These are phyloP conservation scores for Xylota sylvarum DNA, from an alignment of 2,888 invertebrate genomes.

Conservation along the genomic window DNA sequence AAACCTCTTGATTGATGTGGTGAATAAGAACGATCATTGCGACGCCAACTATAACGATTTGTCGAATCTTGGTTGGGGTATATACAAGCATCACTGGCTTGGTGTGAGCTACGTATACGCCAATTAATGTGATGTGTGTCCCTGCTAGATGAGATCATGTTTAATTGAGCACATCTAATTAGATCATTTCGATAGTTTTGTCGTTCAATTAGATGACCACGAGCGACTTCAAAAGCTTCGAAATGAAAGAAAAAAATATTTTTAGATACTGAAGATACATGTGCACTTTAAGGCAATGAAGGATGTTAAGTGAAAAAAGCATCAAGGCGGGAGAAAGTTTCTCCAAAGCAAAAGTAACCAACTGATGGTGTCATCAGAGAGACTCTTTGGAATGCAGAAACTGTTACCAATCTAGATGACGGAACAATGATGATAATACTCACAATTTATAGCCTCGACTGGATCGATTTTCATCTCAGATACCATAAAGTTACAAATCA, in stretches of 20 bases:
- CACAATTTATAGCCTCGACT: constrained; percentile 87
- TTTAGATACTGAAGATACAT: not conserved
- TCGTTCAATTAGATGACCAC: constrained; percentile 89
- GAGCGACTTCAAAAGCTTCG: constrained; percentile 88
- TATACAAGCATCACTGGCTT: not conserved
- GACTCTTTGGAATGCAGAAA: not conserved
- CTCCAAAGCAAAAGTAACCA: not conserved
- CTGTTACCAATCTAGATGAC: not conserved
- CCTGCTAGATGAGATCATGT: not conserved
- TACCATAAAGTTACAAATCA: constrained; percentile 91
- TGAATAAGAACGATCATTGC: not conserved
- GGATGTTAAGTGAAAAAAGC: too few relatives aligned
- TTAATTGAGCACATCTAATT: too few relatives aligned
- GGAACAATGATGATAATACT: constrained; percentile 59
- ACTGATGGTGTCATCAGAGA: not conserved
- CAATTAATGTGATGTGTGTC: not conserved
- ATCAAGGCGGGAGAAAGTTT: not conserved
- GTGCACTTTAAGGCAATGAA: not conserved
- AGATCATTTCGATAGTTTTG: constrained; percentile 84
- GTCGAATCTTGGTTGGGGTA: not conserved
- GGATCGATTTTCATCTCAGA: constrained; percentile 87
- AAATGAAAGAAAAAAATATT: constrained; percentile 5
- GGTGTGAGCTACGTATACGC: not conserved
- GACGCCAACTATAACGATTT: not conserved
- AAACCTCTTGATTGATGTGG: not conserved